A percentile compares a stretch with the other conserved stretches of the same genome.
phyloP scores from a whole-genome alignment of 2,797 vertebrate species.

The Aselliscus stoliczkanus region DNA sequence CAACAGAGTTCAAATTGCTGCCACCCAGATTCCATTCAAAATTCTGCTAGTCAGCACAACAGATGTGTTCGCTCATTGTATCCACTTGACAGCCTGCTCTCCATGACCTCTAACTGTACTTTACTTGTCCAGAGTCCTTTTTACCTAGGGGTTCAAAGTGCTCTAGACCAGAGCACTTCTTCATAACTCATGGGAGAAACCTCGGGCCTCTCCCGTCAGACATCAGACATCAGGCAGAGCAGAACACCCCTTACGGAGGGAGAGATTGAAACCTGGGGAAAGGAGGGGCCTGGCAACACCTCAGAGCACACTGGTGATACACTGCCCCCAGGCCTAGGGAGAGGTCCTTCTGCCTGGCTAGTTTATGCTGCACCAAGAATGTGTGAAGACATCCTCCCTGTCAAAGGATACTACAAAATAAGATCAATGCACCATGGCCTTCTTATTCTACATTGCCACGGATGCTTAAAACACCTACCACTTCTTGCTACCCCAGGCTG shows the following conservation, averaged over 20 bases:
- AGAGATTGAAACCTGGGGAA: not conserved
- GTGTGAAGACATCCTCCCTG: not conserved
- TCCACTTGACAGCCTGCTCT: not conserved
- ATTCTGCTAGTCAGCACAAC: not conserved
- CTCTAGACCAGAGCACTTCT: not conserved
- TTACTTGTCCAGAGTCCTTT: not conserved
- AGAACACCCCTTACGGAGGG: not conserved
- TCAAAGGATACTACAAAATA: not conserved
- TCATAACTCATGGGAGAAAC: not conserved
- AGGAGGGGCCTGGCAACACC: not conserved
- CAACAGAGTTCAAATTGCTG: not conserved
- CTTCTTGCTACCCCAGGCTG: not conserved
- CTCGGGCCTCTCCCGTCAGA: not conserved
- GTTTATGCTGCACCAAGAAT: not conserved
- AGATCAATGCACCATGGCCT: not conserved
- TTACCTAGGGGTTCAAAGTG: not conserved
- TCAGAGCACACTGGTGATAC: not conserved
- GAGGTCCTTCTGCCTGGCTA: not conserved
- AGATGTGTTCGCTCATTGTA: not conserved
- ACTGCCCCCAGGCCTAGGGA: not conserved
- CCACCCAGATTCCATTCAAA: not conserved
- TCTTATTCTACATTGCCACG: not conserved
- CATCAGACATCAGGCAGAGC: not conserved
- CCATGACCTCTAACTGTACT: not conserved
- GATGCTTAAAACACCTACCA: not conserved